These are phyloP conservation scores for Polia nebulosa DNA, from an alignment of 2,888 invertebrate species.

Conservation along the genomic window DNA sequence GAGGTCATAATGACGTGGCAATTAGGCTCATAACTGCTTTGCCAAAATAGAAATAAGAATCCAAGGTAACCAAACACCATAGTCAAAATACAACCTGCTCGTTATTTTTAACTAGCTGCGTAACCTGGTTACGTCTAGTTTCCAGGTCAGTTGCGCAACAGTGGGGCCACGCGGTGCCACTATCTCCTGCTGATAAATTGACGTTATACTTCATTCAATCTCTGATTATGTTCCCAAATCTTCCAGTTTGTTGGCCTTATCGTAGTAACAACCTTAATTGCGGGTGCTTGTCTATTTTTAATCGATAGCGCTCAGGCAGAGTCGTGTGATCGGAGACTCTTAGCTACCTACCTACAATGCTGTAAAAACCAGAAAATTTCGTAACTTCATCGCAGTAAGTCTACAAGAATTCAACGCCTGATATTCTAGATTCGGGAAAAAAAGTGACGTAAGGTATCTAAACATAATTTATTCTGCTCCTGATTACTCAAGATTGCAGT, in stretches of 20 bases:
- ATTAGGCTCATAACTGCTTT: neutral
- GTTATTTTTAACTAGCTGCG: conserved; percentile 48
- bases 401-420: neutral
- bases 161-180: conserved; percentile 49
- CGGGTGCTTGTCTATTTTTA: conserved; percentile 20
- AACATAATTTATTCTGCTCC: neutral
- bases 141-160: conserved; percentile 67
- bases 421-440: neutral
- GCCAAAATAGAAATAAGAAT: neutral
- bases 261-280: conserved; percentile 44
- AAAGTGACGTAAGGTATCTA: no score
- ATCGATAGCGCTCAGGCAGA: neutral
- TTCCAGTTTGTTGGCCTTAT: conserved; percentile 38
- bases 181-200: conserved; percentile 57
- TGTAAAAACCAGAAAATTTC: neutral
- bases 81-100: conserved; percentile 28
- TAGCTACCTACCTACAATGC: no score
- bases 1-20: neutral
- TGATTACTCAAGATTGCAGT: conserved; percentile 1
- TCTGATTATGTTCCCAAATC: conserved; percentile 54
- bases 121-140: conserved; percentile 72
- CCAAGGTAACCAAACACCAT: conserved; percentile 34
- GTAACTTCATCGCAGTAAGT: neutral
- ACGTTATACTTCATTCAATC: conserved; percentile 56
- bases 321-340: neutral